These are phyloP conservation scores for Sinocyclocheilus grahami DNA, from an alignment of 2,113 vertebrate genomes.

Conservation along the genomic window DNA sequence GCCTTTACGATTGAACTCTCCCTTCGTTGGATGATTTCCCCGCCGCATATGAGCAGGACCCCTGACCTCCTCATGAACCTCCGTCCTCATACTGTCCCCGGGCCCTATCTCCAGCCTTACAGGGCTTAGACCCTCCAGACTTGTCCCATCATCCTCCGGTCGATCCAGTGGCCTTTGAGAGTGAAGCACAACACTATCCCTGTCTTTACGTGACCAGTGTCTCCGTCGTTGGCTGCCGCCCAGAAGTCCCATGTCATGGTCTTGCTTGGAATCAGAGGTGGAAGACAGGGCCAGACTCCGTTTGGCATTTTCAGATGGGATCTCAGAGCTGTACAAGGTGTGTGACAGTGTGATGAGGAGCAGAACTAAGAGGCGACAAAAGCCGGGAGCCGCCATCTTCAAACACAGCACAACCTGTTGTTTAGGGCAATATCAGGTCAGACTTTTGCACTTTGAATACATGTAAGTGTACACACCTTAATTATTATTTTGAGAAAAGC, in stretches of 20 bases:
- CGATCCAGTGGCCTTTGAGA: conserved; percentile 64
- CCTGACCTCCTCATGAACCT: conserved; percentile 67
- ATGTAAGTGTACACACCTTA: neutral
- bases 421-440: conserved; percentile 13
- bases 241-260: conserved; percentile 67
- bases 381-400: conserved; percentile 65
- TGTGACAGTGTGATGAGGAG: conserved; percentile 59
- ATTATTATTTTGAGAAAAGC: neutral
- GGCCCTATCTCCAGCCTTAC: conserved; percentile 72
- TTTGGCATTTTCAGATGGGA: conserved; percentile 57
- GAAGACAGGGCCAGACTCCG: conserved; percentile 61
- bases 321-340: conserved; percentile 63
- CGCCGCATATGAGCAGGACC: conserved; percentile 67
- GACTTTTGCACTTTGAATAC: neutral
- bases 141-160: conserved; percentile 73
- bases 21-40: conserved; percentile 77
- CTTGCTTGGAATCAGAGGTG: conserved; percentile 73
- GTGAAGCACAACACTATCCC: conserved; percentile 56
- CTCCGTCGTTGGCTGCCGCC: conserved; percentile 64
- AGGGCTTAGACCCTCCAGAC: conserved; percentile 72
- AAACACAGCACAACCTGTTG: conserved; percentile 66
- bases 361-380: conserved; percentile 60
- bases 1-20: conserved; percentile 71
- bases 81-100: conserved; percentile 69
- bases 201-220: conserved; percentile 70